Percentiles rank a stretch among this genome's conserved stretches.
These are phyloP conservation scores for Pseudocheirus occidentalis DNA, from an alignment of 2,797 vertebrate genomes.

Conservation along the genomic window DNA sequence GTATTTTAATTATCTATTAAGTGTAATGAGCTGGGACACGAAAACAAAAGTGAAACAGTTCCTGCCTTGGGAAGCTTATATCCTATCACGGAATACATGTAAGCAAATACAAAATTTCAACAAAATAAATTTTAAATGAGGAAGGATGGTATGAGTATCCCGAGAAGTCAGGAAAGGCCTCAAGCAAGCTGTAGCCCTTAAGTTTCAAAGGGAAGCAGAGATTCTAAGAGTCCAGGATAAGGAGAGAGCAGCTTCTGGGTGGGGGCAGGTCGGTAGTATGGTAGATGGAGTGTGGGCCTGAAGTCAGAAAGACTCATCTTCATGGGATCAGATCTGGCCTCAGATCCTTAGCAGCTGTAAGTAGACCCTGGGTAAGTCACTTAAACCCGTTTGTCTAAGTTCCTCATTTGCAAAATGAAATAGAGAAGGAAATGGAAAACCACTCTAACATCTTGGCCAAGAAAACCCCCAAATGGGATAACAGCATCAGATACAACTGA, in stretches of 20 bases:
- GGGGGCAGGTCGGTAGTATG: not conserved
- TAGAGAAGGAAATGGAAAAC: not conserved
- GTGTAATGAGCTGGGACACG: not conserved
- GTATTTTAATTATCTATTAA: not conserved
- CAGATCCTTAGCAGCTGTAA: not conserved
- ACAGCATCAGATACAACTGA: too few relatives aligned
- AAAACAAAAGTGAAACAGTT: not conserved
- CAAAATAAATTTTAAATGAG: not conserved
- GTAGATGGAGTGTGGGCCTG: not conserved
- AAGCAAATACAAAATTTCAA: not conserved
- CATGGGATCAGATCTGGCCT: not conserved
- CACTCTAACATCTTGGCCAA: not conserved
- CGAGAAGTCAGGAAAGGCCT: not conserved
- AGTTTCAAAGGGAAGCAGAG: not conserved
- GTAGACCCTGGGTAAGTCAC: not conserved
- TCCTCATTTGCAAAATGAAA: not conserved
- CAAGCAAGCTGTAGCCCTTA: not conserved
- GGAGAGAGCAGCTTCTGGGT: not conserved
- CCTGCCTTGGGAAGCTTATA: not conserved
- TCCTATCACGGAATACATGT: not conserved
- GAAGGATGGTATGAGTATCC: not conserved
- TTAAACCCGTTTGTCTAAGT: not conserved
- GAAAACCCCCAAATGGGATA: not conserved
- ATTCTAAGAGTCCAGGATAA: not conserved
- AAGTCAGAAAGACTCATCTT: not conserved